Base-by-base conservation (phyloP, 2,888 invertebrate genomes). In the Hirudinaria manillensis region DNA sequence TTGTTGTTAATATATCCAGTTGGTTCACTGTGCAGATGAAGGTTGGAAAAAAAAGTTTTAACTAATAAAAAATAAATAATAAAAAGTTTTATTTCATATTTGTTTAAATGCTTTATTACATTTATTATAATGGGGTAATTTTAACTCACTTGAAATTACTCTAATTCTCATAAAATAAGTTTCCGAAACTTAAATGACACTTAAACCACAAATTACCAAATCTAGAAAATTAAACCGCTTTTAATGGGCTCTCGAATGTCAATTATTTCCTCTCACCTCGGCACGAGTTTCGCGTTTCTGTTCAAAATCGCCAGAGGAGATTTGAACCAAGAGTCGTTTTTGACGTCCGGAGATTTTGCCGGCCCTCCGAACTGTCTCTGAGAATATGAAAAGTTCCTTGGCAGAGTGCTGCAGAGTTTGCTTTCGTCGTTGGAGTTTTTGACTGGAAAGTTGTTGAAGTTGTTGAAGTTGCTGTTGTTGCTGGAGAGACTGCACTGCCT, bases 381-480 rank as follows among this genome's bases (percentile, higher is more conserved):
- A 61, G 61, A 61, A 61, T 27, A 61, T 61, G 61, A 61, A 29
- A 61, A 61, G 29, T 16, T 61, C 61, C 29, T 61, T 61, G 61
- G 61, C 29, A 61, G n/a, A 1, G 61, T 61, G 13, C 29, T 61
- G 61, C 6, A 61, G 7, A 27, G 24, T 7, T 61, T 61, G 24
- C 61, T 61, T 27, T 61, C 61, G 24, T 61, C 61, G n/a, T 61
- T 29, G 61, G 29, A 61, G 16, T 45, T 45, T 45, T 45, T 45
- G 3, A 45, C 45, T 45, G 45, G 45, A 45, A 16, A 45, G 16
- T 3, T 1, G 10, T 16, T 45, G 45, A 10, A 10, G 10, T 21
- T 53, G 13, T 61, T n/a, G n/a, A 29, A 61, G 29, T 27, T 61
- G 24, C 24, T 27, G 13, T n/a, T 61, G 24, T 61, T 61, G 61